Evolutionary conservation across 2,888 invertebrate genomes (phyloP).

Genomic region (Acleris laterana): DNA sequence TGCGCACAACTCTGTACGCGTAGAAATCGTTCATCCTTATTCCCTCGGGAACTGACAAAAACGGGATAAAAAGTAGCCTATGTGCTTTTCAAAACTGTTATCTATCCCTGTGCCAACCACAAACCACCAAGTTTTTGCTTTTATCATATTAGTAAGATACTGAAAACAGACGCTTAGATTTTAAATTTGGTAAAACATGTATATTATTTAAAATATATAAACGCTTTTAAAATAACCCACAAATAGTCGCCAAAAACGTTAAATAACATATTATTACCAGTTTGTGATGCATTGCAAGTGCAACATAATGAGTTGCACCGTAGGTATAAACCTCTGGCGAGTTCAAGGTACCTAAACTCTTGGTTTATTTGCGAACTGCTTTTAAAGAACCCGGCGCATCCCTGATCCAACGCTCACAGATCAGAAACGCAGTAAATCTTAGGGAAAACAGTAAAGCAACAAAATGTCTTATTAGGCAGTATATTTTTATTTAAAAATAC

Average conservation of each 20-base stretch:
- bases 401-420: slow-evolving; percentile 29
- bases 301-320: not conserved
- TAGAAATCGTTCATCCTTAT: too few species aligned
- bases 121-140: too few species aligned
- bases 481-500: too few species aligned
- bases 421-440: slow-evolving; percentile 21
- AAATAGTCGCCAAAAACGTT: not conserved
- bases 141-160: too few species aligned
- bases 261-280: not conserved
- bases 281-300: not conserved
- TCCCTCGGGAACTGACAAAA: too few species aligned
- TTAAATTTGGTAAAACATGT: too few species aligned
- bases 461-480: not conserved
- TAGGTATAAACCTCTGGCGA: slow-evolving; percentile 19
- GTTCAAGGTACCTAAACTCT: slow-evolving; percentile 34
- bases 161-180: too few species aligned
- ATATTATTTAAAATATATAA: too few species aligned
- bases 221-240: not conserved
- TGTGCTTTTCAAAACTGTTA: too few species aligned
- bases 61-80: too few species aligned
- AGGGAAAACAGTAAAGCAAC: slow-evolving; percentile 17
- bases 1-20: too few species aligned
- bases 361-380: slow-evolving; percentile 35
- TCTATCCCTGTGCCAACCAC: too few species aligned
- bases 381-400: slow-evolving; percentile 37